These are phyloP conservation scores for Ascidia mentula DNA, from an alignment of 23 tunicate genomes.

Conservation along the genomic window DNA sequence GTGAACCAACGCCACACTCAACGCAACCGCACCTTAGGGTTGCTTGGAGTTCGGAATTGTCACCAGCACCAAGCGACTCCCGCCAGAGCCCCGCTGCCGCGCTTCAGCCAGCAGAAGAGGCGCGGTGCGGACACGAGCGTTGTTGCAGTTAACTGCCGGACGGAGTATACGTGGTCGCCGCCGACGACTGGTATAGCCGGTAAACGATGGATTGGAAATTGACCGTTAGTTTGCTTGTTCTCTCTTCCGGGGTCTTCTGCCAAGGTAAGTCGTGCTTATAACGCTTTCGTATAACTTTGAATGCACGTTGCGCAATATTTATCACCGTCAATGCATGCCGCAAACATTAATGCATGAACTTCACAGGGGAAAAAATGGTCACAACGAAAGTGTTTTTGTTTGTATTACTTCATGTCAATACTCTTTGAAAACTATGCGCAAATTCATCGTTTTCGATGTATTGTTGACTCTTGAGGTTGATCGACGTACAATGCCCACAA, in stretches of 20 bases:
- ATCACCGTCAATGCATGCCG: no score
- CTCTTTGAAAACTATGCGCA: no score
- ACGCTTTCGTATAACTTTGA: no score
- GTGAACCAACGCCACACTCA: not conserved
- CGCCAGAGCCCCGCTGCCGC: conserved; percentile 9
- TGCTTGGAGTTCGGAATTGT: not conserved
- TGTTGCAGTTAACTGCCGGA: conserved; percentile 7
- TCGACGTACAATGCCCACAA: no score
- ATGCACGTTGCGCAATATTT: no score
- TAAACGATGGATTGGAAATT: conserved; percentile 1
- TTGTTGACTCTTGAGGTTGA: no score
- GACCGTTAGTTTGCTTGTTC: not conserved
- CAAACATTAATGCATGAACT: no score
- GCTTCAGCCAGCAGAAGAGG: not conserved
- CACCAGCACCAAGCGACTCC: not conserved
- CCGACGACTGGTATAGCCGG: conserved; percentile 10
- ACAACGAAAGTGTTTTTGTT: no score
- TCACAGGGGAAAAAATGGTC: no score
- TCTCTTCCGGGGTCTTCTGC: not conserved
- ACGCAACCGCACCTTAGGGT: conserved; percentile 14
- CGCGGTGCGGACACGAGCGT: not conserved
- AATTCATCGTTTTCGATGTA: no score
- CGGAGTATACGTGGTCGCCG: not conserved
- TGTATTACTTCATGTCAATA: no score
- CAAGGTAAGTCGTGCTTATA: not conserved